These are phyloP conservation scores for Busseola fusca DNA, from an alignment of 2,888 invertebrate genomes.

Conservation along the genomic window DNA sequence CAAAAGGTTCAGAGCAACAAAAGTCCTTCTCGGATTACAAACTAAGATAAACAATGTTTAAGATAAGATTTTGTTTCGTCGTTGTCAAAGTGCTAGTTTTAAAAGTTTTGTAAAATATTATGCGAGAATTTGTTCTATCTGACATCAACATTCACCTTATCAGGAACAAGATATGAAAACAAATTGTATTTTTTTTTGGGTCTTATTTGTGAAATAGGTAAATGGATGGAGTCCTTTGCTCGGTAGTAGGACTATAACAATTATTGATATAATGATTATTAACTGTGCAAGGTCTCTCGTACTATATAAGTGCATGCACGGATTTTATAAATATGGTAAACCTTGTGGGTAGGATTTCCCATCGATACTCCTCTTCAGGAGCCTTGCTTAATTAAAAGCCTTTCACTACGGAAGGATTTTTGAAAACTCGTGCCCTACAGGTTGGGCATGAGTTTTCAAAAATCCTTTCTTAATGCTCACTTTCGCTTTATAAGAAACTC, in stretches of 20 bases:
- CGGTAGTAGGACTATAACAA: neutral
- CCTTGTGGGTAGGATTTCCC: neutral
- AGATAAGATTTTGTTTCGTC: conserved; percentile 63
- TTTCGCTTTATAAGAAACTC: neutral
- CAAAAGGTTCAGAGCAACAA: conserved; percentile 62
- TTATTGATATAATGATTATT: neutral
- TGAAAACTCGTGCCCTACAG: too few relatives aligned
- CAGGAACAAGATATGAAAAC: neutral
- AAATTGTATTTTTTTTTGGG: neutral
- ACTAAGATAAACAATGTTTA: conserved; percentile 71
- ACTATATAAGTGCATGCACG: too few relatives aligned
- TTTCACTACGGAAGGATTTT: too few relatives aligned
- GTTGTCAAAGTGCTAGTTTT: conserved; percentile 1
- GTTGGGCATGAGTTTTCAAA: neutral
- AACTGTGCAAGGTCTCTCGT: too few relatives aligned
- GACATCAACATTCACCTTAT: conserved; percentile 1
- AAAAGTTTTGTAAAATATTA: conserved; percentile 3
- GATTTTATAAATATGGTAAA: neutral
- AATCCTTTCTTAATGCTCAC: neutral
- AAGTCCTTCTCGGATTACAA: conserved; percentile 78
- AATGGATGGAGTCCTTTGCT: too few relatives aligned
- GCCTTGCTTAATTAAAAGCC: neutral
- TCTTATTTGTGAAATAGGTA: neutral
- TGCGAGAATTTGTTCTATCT: neutral
- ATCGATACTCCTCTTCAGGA: neutral